Evolutionary conservation across 1,140 invertebrate species (phyloP), one percentile per base, ranked within the genome.

Genomic region (Drosophila equinoxialis): DNA sequence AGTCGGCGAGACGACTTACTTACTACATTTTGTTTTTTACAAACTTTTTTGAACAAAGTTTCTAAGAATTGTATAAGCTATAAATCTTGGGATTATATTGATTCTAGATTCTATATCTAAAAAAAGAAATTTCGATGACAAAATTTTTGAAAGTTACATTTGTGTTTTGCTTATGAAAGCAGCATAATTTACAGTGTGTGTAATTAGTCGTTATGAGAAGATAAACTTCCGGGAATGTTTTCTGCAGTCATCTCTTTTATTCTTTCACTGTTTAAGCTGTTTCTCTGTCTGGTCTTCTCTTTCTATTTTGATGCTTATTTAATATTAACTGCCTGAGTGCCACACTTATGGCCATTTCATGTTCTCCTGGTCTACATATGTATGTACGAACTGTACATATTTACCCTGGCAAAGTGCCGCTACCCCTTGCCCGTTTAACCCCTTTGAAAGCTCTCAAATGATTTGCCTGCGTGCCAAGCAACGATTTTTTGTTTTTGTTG

Each of bases 401-500:
- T 51, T 51, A 51, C 45, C 37, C 37, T 39, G 37, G 37, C 37
- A 39, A 13, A 4, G 37, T 39, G 5, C 45, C 45, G 17, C 45
- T 51, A 39, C 68, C 70, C 13, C 71, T 71, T 64, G 48, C 48
- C 35, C 14, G 42, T 30, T 41, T 39, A 33, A 54, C 54, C 70
- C 48, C 70, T 39, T 37, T n/a, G 42, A 39, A 42, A 51, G 48
- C 51, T 11, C 11, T 23, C 35, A 54, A 33, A 35, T 14, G 30
- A 37, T 45, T 55, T 74, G 68, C 64, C 76, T 74, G 71, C 82
- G 83, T 85, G 82, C 75, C 79, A 68, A 76, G 65, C 64, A 60
- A 66, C 82, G 82, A 82, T 87, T 85, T 81, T 39, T 39, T 13
- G 37, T 39, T 39, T 37, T 37, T 51, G 30, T 48, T 66, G 17